Percentiles rank a stretch among this genome's conserved stretches.
phyloP scores from a whole-genome alignment of 2,888 invertebrate genomes.

The Ennomos erosarius region DNA sequence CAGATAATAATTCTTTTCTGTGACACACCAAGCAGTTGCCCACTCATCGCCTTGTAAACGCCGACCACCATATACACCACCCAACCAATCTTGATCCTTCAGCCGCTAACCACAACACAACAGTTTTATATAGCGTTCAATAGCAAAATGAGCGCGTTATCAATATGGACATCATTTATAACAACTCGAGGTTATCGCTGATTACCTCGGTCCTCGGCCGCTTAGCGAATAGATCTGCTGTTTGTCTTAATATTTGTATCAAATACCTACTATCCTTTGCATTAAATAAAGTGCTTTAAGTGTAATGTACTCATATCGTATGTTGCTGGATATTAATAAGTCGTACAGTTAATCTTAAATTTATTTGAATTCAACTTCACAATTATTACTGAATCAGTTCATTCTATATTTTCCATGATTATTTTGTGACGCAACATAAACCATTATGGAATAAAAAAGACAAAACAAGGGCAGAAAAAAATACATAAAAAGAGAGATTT shows the following conservation, averaged over 20 bases:
- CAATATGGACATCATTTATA: conserved; percentile 25
- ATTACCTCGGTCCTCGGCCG: conserved; percentile 8
- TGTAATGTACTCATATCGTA: not conserved
- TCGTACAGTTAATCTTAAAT: too few relatives aligned
- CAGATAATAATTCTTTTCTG: too few relatives aligned
- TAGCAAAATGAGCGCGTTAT: conserved; percentile 22
- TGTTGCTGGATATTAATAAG: too few relatives aligned
- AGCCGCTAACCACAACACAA: conserved; percentile 31
- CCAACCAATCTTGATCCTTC: conserved; percentile 60
- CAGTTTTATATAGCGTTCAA: conserved; percentile 2
- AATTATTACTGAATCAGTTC: too few relatives aligned
- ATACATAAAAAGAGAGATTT: too few relatives aligned
- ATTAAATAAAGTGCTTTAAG: conserved; percentile 6
- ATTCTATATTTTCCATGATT: too few relatives aligned
- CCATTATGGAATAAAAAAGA: too few relatives aligned
- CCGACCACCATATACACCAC: conserved; percentile 37
- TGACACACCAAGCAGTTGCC: too few relatives aligned
- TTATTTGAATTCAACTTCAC: too few relatives aligned
- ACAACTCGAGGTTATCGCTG: conserved; percentile 35
- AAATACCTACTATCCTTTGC: not conserved
- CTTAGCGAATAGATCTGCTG: conserved; percentile 19
- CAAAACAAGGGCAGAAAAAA: too few relatives aligned
- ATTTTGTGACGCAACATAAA: too few relatives aligned
- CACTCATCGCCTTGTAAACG: too few relatives aligned
- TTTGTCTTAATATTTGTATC: conserved; percentile 27